phyloP scores from a whole-genome alignment of 2,113 vertebrate genomes.

The Urocynchramus pylzowi region DNA sequence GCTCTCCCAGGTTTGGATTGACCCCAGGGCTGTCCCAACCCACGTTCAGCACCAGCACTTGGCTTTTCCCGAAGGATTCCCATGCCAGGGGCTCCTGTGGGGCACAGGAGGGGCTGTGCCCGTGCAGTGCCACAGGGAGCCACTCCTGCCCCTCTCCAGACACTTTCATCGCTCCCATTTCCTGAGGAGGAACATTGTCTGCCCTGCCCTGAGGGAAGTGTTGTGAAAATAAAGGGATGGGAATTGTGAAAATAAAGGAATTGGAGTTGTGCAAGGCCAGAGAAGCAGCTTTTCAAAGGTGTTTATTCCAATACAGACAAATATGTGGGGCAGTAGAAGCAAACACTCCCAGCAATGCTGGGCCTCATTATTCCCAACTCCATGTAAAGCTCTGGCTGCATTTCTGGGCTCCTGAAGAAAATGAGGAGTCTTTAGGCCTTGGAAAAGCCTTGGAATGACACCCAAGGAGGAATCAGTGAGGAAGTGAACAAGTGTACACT shows the following conservation, averaged over 20 bases:
- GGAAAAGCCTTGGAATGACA: neutral
- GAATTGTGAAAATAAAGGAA: conserved; percentile 23
- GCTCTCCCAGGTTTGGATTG: neutral
- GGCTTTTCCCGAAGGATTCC: neutral
- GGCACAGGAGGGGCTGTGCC: neutral
- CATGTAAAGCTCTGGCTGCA: neutral
- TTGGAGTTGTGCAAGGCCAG: conserved; percentile 28
- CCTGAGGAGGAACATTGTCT: conserved; percentile 39
- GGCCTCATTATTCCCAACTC: neutral
- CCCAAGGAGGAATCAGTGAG: neutral
- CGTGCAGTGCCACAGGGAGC: neutral
- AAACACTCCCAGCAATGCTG: neutral
- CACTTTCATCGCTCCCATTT: conserved; percentile 14
- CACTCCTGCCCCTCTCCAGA: neutral
- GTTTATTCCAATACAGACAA: conserved; percentile 46
- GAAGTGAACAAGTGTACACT: neutral
- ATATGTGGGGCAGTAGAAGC: neutral
- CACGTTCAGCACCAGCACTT: neutral
- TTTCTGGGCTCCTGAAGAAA: neutral
- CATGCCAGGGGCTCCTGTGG: neutral
- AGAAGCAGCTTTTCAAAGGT: conserved; percentile 38
- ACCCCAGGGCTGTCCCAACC: rapidly evolving
- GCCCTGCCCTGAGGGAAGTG: neutral
- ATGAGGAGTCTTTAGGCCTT: neutral
- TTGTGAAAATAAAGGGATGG: conserved; percentile 36